These are phyloP conservation scores for Sebastes reedi DNA, from an alignment of 2,797 vertebrate species.

Conservation along the genomic window DNA sequence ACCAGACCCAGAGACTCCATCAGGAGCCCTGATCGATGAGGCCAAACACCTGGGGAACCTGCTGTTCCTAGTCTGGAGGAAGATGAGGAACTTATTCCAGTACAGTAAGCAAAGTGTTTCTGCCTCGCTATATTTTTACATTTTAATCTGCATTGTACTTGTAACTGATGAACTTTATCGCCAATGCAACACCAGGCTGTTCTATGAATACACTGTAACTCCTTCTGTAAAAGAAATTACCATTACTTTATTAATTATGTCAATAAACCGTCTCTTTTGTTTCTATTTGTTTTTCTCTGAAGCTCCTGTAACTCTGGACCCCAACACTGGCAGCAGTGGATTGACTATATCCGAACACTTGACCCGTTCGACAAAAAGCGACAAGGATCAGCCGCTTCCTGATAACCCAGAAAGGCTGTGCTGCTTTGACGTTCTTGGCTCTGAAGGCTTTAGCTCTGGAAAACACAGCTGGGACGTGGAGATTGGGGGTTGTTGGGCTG, in stretches of 20 bases:
- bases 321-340: accelerated
- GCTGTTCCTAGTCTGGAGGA: conserved; percentile 36
- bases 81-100: conserved; percentile 32
- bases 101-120: conserved; percentile 37
- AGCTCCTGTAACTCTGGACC: conserved; percentile 53
- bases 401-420: background rate
- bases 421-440: accelerated
- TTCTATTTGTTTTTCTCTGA: background rate
- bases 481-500: accelerated
- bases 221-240: background rate
- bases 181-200: background rate
- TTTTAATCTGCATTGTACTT: background rate
- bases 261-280: background rate
- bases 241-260: no score
- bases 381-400: accelerated
- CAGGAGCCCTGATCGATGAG: conserved; percentile 26
- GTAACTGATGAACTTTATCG: background rate
- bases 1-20: conserved; percentile 15
- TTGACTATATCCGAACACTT: background rate
- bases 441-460: conserved; percentile 39
- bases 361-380: accelerated
- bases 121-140: background rate
- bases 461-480: conserved; percentile 48
- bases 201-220: background rate
- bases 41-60: conserved; percentile 47